These are phyloP conservation scores for Pasiphila rectangulata DNA, from an alignment of 2,888 invertebrate genomes.

Conservation along the genomic window DNA sequence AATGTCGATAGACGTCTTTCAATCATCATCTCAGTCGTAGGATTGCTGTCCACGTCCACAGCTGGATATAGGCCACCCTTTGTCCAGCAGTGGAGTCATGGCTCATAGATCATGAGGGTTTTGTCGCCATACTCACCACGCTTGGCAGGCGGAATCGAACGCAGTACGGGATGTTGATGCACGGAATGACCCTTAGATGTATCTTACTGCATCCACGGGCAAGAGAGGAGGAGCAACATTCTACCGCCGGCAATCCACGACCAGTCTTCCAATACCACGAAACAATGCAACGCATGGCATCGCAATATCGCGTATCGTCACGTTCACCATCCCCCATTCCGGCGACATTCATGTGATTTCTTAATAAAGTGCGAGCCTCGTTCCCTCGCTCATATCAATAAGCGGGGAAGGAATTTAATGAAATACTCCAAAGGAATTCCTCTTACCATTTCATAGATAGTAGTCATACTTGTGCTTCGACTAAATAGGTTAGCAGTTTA, in stretches of 20 bases:
- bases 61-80: no score
- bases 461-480: conserved; percentile 41
- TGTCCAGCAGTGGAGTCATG: no score
- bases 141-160: no score
- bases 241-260: not conserved
- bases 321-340: conserved; percentile 55
- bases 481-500: not conserved
- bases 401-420: conserved; percentile 64
- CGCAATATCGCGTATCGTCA: conserved; percentile 69
- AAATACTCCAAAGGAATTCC: conserved; percentile 62
- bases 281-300: conserved; percentile 36
- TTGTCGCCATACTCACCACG: no score
- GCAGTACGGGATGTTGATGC: no score
- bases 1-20: conserved; percentile 3
- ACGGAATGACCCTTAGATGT: no score
- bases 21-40: no score
- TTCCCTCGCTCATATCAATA: conserved; percentile 75
- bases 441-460: conserved; percentile 52
- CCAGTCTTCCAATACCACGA: conserved; percentile 13
- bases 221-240: no score
- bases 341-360: conserved; percentile 73
- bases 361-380: conserved; percentile 73
- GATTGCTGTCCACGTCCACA: no score
- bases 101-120: no score
- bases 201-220: no score